Evolutionary conservation across 2,888 invertebrate genomes (phyloP).

Genomic region (Stenoptilia bipunctidactyla): DNA sequence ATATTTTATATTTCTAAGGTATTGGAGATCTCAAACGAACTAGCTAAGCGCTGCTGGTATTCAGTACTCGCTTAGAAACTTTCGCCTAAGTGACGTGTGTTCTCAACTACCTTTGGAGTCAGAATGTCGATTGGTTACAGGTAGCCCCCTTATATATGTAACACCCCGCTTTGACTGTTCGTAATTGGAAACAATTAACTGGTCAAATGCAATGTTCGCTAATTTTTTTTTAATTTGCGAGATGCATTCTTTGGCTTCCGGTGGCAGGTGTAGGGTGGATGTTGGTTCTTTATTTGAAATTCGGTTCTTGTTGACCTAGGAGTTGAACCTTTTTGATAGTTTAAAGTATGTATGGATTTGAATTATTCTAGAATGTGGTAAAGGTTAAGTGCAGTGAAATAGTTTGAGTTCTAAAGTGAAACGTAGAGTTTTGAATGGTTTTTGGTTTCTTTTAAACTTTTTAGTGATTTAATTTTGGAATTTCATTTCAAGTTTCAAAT

Average conservation of each 20-base stretch:
- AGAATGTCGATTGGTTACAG: slow-evolving; percentile 50
- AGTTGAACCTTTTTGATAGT: too few relatives aligned
- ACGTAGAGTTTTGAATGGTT: too few relatives aligned
- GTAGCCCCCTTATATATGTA: slow-evolving; percentile 57
- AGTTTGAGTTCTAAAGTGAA: too few relatives aligned
- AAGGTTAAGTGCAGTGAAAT: too few relatives aligned
- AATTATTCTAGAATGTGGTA: too few relatives aligned
- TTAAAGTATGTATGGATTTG: too few relatives aligned
- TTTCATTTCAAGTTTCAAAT: too few relatives aligned
- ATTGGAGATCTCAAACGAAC: slow-evolving; percentile 69
- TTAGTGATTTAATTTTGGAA: too few relatives aligned
- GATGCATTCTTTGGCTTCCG: slow-evolving; percentile 41
- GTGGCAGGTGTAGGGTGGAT: slow-evolving; percentile 19
- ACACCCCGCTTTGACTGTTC: slow-evolving; percentile 46
- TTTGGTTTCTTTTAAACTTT: too few relatives aligned
- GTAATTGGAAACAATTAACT: slow-evolving; percentile 69
- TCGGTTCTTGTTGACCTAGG: too few relatives aligned
- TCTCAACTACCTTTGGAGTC: slow-evolving; percentile 47
- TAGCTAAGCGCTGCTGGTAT: slow-evolving; percentile 62
- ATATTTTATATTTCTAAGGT: slow-evolving; percentile 40
- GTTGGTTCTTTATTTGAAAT: background rate
- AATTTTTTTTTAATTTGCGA: slow-evolving; percentile 57
- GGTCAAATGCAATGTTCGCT: slow-evolving; percentile 49
- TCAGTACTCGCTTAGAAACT: slow-evolving; percentile 68
- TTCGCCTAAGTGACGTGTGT: slow-evolving; percentile 62